Percentiles rank a stretch among this genome's conserved stretches.
Conservation (phyloP, 2,888 invertebrate species). For the Spatulosminthurus flaviceps region DNA sequence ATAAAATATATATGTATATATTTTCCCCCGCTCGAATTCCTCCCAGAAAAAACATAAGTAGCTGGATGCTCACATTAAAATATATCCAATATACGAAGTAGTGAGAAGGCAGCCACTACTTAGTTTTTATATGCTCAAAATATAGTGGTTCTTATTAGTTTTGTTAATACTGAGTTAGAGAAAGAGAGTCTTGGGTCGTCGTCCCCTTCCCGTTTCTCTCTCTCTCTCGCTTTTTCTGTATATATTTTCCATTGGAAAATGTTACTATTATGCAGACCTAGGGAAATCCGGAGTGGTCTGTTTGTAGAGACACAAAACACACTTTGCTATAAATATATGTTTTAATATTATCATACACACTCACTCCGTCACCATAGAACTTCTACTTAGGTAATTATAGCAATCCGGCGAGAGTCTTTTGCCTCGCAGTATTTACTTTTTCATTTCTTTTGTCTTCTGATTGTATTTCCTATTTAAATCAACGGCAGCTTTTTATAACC, state of each 20-base stretch:
- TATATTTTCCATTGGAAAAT: conserved; percentile 21
- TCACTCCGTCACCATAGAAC: background rate
- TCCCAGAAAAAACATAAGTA: background rate
- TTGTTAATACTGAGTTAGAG: conserved; percentile 26
- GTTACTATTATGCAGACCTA: background rate
- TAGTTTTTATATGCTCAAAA: background rate
- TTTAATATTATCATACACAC: background rate
- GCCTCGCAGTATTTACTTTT: conserved; percentile 18
- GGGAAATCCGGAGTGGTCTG: too few species aligned
- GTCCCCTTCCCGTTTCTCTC: conserved; percentile 24
- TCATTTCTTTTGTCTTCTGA: background rate
- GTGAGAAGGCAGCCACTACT: background rate
- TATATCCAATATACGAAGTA: background rate
- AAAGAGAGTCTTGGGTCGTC: conserved; percentile 22
- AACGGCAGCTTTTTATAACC: background rate
- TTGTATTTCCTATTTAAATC: conserved; percentile 9
- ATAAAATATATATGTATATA: too few species aligned
- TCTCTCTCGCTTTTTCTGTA: background rate
- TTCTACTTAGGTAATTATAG: conserved; percentile 13
- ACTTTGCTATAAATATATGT: background rate
- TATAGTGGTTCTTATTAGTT: conserved; percentile 33
- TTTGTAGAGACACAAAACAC: background rate
- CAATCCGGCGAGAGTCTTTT: conserved; percentile 7
- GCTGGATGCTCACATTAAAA: background rate
- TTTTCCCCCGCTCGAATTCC: conserved; percentile 19